Evolutionary conservation across 2,888 invertebrate species (phyloP).

Genomic region (Isoperla grammatica): DNA sequence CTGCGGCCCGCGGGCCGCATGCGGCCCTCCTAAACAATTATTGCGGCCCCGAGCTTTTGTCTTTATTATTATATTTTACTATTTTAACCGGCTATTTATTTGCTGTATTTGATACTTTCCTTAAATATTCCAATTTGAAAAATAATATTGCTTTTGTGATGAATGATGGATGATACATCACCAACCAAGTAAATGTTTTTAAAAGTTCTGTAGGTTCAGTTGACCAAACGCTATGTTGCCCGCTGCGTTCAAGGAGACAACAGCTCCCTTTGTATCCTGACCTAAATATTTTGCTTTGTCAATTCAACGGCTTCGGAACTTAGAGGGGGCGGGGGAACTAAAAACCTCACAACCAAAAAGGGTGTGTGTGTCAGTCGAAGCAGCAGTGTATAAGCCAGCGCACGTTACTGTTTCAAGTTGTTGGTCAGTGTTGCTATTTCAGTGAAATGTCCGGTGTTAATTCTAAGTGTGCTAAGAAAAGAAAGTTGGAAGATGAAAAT

Average conservation of each 20-base stretch:
- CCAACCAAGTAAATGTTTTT: not conserved
- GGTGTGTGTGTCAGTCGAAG: no score
- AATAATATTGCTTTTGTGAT: not conserved
- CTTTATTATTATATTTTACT: no score
- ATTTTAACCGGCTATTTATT: no score
- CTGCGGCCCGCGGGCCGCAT: no score
- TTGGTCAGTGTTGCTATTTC: not conserved
- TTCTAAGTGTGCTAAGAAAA: not conserved
- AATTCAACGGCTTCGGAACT: not conserved
- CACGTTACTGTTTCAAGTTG: no score
- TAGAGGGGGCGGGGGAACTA: no score
- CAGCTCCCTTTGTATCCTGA: not conserved
- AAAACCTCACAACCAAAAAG: no score
- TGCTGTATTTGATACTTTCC: no score
- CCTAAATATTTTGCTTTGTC: not conserved
- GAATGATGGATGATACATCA: not conserved
- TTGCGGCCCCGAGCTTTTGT: no score
- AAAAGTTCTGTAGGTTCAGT: not conserved
- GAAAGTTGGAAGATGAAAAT: slow-evolving; percentile 1
- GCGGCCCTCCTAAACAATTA: no score
- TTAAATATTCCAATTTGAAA: not conserved
- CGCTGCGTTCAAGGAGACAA: not conserved
- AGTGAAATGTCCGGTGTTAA: not conserved
- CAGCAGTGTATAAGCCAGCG: no score
- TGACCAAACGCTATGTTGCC: no score